phyloP scores from a whole-genome alignment of 1,140 invertebrate species.

The Mesaphorura yosii region DNA sequence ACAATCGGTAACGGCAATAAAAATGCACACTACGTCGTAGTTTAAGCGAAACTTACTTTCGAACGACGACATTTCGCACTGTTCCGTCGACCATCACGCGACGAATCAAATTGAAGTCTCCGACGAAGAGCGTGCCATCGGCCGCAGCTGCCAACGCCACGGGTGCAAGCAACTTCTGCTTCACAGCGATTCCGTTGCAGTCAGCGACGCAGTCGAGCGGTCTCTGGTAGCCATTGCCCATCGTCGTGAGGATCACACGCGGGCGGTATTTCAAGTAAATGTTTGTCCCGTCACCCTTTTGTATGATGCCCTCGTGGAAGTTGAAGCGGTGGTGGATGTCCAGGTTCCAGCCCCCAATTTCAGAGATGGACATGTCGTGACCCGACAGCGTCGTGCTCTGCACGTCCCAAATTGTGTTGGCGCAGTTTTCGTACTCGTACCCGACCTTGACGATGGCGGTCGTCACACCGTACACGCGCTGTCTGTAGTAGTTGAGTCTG shows the following conservation, averaged over 20 bases:
- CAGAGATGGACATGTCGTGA: constrained; percentile 90
- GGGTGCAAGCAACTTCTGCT: constrained; percentile 74
- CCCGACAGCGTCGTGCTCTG: constrained; percentile 88
- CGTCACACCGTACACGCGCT: constrained; percentile 82
- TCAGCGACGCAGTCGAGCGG: constrained; percentile 62
- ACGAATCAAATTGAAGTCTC: constrained; percentile 88
- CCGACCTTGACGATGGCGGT: constrained; percentile 88
- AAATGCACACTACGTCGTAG: not conserved
- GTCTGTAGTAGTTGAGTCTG: constrained; percentile 85
- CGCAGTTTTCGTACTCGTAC: constrained; percentile 87
- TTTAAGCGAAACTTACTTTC: constrained; percentile 57
- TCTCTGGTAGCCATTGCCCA: constrained; percentile 83
- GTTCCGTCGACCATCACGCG: constrained; percentile 77
- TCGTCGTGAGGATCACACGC: constrained; percentile 74
- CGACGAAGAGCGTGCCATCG: constrained; percentile 89
- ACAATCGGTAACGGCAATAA: not conserved
- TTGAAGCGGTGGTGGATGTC: constrained; percentile 96
- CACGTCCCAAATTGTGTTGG: constrained; percentile 87
- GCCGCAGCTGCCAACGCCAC: constrained; percentile 79
- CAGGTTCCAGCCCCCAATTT: constrained; percentile 91
- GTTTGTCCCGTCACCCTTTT: constrained; percentile 93
- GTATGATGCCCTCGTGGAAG: constrained; percentile 91
- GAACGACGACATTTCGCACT: constrained; percentile 71
- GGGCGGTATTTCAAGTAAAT: constrained; percentile 91
- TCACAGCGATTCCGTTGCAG: constrained; percentile 68